Conservation (phyloP, 2,888 invertebrate species). For the Pediacus dermestoides region DNA sequence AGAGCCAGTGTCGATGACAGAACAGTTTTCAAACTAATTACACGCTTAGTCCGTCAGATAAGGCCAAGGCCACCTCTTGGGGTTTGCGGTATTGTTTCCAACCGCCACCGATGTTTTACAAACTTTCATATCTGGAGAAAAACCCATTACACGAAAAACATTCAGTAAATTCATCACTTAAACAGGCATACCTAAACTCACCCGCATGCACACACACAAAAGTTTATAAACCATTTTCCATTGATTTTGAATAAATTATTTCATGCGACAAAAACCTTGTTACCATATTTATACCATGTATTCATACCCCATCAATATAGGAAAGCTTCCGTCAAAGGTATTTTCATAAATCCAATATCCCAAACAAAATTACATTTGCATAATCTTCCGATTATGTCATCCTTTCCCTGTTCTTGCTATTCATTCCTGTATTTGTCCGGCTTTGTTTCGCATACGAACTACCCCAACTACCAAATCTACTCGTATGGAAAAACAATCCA, state of each 20-base stretch:
- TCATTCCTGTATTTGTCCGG: constrained; percentile 20
- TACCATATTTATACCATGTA: constrained; percentile 31
- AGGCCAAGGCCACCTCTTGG: constrained; percentile 2
- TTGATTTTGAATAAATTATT: constrained; percentile 16
- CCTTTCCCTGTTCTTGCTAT: constrained; percentile 25
- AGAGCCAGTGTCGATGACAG: neutral
- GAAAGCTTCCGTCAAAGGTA: constrained; percentile 41
- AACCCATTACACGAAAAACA: constrained; percentile 26
- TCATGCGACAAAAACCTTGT: constrained; percentile 24
- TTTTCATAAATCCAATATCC: constrained; percentile 51
- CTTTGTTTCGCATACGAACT: constrained; percentile 15
- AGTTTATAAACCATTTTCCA: no score
- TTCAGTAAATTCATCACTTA: no score
- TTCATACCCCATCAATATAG: constrained; percentile 39
- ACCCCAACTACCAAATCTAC: constrained; percentile 23
- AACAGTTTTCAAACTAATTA: constrained; percentile 4
- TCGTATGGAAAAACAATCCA: constrained; percentile 32
- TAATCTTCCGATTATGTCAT: constrained; percentile 48
- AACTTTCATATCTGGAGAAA: constrained; percentile 20
- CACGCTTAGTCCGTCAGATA: no score
- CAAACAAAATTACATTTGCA: constrained; percentile 50
- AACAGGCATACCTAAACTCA: no score
- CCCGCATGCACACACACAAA: no score
- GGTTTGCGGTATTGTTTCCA: constrained; percentile 2
- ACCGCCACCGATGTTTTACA: constrained; percentile 6